phyloP scores from a whole-genome alignment of 2,113 vertebrate species.

The Peromyscus polionotus region DNA sequence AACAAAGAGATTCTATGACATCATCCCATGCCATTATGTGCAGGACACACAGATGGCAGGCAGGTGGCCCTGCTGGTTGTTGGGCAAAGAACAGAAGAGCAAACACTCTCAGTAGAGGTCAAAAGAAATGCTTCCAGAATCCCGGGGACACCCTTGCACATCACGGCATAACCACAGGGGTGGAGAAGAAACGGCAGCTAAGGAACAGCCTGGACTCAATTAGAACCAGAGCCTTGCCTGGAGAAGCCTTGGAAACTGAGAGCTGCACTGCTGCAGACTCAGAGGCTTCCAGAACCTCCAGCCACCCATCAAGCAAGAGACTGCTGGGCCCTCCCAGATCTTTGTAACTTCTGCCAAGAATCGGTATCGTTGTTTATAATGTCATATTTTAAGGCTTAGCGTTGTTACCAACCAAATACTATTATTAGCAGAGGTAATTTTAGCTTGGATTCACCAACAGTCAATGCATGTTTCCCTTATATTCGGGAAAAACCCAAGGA shows the following conservation, averaged over 20 bases:
- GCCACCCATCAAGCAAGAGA: not conserved
- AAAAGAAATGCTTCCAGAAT: slow-evolving; percentile 54
- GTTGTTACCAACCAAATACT: slow-evolving; percentile 9
- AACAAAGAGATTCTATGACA: slow-evolving; percentile 14
- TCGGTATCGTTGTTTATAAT: slow-evolving; percentile 35
- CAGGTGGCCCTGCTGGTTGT: slow-evolving; percentile 61
- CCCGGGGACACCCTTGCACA: not conserved
- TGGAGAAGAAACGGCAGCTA: slow-evolving; percentile 4
- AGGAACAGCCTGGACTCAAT: not conserved
- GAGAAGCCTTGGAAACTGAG: slow-evolving; percentile 1
- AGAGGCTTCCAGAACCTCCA: not conserved
- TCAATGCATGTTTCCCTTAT: not conserved
- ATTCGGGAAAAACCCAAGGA: slow-evolving; percentile 25
- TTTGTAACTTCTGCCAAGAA: slow-evolving; percentile 48
- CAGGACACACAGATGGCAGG: slow-evolving; percentile 57
- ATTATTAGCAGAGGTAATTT: slow-evolving; percentile 52
- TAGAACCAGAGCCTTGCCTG: not conserved
- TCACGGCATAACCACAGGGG: not conserved
- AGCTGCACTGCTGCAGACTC: not conserved
- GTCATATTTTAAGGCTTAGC: slow-evolving; percentile 30
- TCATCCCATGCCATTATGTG: not conserved
- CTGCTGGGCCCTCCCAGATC: not conserved
- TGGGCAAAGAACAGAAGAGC: slow-evolving; percentile 58
- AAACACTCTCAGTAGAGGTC: slow-evolving; percentile 9
- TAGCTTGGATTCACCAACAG: not conserved